A percentile compares a stretch with the other conserved stretches of the same genome.
Conservation (phyloP, 2,888 invertebrate genomes). For the Molorchus minor region DNA sequence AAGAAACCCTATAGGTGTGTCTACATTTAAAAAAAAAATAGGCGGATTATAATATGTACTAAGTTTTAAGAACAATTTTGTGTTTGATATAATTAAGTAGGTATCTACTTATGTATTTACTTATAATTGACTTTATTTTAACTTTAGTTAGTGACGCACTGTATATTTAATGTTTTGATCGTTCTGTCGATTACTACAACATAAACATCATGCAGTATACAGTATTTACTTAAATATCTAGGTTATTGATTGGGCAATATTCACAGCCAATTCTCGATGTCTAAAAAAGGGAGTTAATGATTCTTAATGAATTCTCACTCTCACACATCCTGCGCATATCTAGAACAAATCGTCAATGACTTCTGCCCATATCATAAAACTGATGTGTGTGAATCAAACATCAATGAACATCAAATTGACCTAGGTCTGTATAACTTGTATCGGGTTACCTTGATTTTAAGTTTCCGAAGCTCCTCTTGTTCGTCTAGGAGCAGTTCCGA, state of each 20-base stretch:
- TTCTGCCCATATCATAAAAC: conserved; percentile 9
- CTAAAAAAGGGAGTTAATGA: conserved; percentile 9
- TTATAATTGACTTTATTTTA: too few relatives aligned
- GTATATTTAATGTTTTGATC: too few relatives aligned
- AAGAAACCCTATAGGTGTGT: too few relatives aligned
- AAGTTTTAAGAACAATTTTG: too few relatives aligned
- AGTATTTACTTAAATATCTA: not conserved
- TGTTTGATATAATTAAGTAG: too few relatives aligned
- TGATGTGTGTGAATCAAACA: conserved; percentile 7
- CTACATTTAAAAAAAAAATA: too few relatives aligned
- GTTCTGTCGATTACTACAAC: conserved; percentile 15
- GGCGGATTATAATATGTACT: too few relatives aligned
- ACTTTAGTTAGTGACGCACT: too few relatives aligned
- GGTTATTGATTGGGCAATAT: conserved; percentile 6
- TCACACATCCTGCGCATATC: conserved; percentile 17
- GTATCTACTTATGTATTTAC: too few relatives aligned
- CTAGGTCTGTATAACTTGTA: conserved; percentile 7
- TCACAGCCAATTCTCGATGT: not conserved
- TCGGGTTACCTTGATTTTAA: conserved; percentile 65
- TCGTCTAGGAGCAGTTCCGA: conserved; percentile 81
- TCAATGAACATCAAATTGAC: conserved; percentile 7
- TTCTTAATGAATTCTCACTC: conserved; percentile 17
- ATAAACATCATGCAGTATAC: not conserved
- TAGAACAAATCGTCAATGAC: not conserved
- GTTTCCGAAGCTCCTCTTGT: conserved; percentile 74